phyloP scores from a whole-genome alignment of 2,797 vertebrate genomes.

The Channa striata region DNA sequence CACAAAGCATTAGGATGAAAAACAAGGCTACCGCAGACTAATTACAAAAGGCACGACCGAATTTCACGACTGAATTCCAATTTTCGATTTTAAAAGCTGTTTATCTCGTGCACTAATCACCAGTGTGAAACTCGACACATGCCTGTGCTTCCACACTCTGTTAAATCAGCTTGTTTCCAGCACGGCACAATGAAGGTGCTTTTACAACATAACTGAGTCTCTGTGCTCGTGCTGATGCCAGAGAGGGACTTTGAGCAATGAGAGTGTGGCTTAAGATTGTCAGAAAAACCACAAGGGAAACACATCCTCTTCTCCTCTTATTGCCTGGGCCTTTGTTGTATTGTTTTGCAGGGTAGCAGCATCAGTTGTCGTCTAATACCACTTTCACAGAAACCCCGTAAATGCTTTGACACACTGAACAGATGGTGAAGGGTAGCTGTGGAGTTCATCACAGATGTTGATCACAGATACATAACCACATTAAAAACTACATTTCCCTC shows the following conservation, averaged over 20 bases:
- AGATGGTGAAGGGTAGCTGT: conserved; percentile 42
- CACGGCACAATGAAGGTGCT: conserved; percentile 39
- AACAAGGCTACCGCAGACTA: background rate
- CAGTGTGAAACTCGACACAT: conserved; percentile 10
- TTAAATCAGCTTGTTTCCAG: conserved; percentile 42
- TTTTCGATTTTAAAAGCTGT: background rate
- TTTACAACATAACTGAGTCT: conserved; percentile 58
- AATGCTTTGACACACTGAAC: conserved; percentile 46
- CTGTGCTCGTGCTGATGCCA: conserved; percentile 53
- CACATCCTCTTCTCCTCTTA: conserved; percentile 62
- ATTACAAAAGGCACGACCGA: background rate
- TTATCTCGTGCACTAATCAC: conserved; percentile 7
- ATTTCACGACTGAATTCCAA: background rate
- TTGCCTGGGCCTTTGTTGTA: conserved; percentile 64
- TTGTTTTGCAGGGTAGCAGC: conserved; percentile 54
- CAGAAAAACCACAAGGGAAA: conserved; percentile 68
- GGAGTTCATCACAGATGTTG: conserved; percentile 43
- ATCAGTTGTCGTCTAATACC: conserved; percentile 52
- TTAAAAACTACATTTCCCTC: conserved; percentile 26
- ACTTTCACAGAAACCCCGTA: conserved; percentile 43
- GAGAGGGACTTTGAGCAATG: conserved; percentile 68
- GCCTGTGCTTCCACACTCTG: conserved; percentile 7
- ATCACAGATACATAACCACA: conserved; percentile 32
- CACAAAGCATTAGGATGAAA: too few relatives aligned
- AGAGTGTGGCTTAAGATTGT: conserved; percentile 69